phyloP scores from a whole-genome alignment of 2,113 vertebrate species.

The human (Homo sapiens) region GRCh38 chr7:88086501-88087000 shows the following conservation, averaged over 20 bases:
- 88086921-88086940: not conserved
- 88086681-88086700: not conserved
- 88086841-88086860: not conserved
- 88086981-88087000: not conserved
- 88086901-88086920: not conserved
- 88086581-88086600: conserved; percentile 39
- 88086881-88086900: not conserved
- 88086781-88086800: not conserved
- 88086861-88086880: not conserved
- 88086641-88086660: not conserved
- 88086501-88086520: not conserved
- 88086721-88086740: not conserved
- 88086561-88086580: not conserved
- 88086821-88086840: not conserved
- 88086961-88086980: not conserved
- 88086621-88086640: not conserved
- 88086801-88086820: not conserved
- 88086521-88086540: not conserved
- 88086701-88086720: not conserved
- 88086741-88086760: not conserved
- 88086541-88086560: not conserved
- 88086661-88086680: not conserved
- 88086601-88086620: not conserved
- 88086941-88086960: not conserved
- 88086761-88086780: not conserved